Conservation (phyloP, 2,888 invertebrate species). For the Yponomeuta plumbellus region DNA sequence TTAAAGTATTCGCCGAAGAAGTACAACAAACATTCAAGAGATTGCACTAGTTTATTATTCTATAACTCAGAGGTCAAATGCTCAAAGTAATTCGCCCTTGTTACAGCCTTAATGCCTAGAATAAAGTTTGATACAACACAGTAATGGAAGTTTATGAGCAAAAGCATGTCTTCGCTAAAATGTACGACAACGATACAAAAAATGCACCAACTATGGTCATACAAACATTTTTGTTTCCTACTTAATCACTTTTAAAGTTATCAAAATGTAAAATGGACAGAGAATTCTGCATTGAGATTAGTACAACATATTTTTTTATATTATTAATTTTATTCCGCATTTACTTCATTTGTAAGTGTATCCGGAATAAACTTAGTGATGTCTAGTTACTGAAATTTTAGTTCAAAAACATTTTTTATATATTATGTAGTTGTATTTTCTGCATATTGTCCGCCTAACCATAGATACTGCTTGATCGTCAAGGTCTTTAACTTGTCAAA, state of each 20-base stretch:
- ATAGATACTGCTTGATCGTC: neutral
- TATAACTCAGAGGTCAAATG: too few species aligned
- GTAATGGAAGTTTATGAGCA: constrained; percentile 14
- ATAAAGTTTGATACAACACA: neutral
- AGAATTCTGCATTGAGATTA: too few species aligned
- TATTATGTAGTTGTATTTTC: neutral
- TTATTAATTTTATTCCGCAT: too few species aligned
- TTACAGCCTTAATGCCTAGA: neutral
- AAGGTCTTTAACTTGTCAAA: neutral
- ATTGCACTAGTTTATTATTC: too few species aligned
- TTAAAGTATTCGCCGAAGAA: too few species aligned
- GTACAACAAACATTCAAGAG: too few species aligned
- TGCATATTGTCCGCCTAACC: constrained; percentile 2
- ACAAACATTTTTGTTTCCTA: neutral
- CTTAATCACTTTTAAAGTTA: constrained; percentile 1
- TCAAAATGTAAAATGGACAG: constrained; percentile 15
- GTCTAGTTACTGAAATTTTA: too few species aligned
- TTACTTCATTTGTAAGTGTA: too few species aligned
- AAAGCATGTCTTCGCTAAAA: constrained; percentile 11
- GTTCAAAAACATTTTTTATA: too few species aligned
- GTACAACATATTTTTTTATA: too few species aligned
- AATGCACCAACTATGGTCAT: neutral
- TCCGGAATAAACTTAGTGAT: too few species aligned
- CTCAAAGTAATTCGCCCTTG: too few species aligned
- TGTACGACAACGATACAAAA: constrained; percentile 14